Percentiles rank a stretch among this genome's conserved stretches.
Evolutionary conservation across 1,140 invertebrate genomes (phyloP).

Genomic region (Trichonephila clavipes): DNA sequence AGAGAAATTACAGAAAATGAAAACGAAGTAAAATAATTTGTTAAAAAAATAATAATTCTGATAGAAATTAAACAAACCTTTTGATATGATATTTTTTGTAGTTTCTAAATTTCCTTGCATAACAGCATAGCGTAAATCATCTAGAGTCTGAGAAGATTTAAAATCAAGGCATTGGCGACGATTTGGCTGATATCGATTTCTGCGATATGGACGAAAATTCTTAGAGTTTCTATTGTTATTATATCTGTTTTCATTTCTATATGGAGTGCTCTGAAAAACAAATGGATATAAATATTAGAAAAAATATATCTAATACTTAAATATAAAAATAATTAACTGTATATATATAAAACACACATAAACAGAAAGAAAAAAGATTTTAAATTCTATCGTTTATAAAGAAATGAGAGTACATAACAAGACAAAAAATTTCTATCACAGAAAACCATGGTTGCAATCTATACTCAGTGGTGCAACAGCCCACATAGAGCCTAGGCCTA

Average conservation of each 20-base stretch:
- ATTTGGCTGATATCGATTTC: not conserved
- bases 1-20: too few relatives aligned
- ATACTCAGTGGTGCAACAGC: too few relatives aligned
- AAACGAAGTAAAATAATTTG: not conserved
- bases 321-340: too few relatives aligned
- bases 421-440: too few relatives aligned
- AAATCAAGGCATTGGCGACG: conserved; percentile 25
- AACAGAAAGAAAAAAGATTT: too few relatives aligned
- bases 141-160: conserved; percentile 31
- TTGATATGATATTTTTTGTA: conserved; percentile 78
- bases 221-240: not conserved
- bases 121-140: conserved; percentile 80
- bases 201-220: not conserved
- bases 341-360: too few relatives aligned
- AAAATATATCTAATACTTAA: too few relatives aligned
- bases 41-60: not conserved
- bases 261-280: not conserved
- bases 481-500: too few relatives aligned
- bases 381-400: too few relatives aligned
- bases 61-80: conserved; percentile 77
- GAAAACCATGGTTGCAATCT: too few relatives aligned
- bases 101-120: conserved; percentile 79
- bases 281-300: not conserved
- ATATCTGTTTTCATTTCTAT: not conserved
- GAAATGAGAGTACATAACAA: too few relatives aligned